Evolutionary conservation across 2,113 vertebrate genomes (phyloP).

Genomic region (Sclerurus mexicanus): DNA sequence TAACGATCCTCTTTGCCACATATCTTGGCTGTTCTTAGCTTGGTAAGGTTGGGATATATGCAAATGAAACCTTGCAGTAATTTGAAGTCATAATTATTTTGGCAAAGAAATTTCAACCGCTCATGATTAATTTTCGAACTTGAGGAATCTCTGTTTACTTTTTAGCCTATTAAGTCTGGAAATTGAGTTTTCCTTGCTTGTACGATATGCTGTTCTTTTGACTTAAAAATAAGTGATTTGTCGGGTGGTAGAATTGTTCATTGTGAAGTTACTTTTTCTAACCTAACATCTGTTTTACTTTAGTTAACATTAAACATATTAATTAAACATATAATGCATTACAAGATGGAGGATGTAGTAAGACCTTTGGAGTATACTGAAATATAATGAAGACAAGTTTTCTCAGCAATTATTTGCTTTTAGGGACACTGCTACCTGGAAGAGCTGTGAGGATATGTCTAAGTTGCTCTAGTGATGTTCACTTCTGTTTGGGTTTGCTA

Average conservation of each 20-base stretch:
- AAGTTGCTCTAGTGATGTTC: background rate
- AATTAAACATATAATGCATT: background rate
- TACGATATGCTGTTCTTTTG: background rate
- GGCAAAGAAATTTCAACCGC: background rate
- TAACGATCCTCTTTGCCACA: background rate
- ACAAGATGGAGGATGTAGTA: background rate
- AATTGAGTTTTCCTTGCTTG: background rate
- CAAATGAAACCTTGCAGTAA: background rate
- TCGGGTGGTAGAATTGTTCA: background rate
- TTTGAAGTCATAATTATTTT: background rate
- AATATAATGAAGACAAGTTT: background rate
- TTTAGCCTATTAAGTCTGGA: background rate
- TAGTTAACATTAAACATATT: background rate
- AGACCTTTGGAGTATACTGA: background rate
- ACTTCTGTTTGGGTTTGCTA: background rate
- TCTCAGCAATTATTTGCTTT: background rate
- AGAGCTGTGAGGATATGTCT: background rate
- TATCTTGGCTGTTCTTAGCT: background rate
- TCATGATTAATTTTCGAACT: background rate
- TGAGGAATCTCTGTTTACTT: background rate
- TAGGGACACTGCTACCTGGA: background rate
- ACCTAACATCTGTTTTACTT: background rate
- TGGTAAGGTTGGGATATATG: background rate
- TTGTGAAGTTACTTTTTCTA: background rate
- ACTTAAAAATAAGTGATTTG: background rate